phyloP scores from a whole-genome alignment of 2,113 vertebrate genomes.

The Pelmatolapia mariae region DNA sequence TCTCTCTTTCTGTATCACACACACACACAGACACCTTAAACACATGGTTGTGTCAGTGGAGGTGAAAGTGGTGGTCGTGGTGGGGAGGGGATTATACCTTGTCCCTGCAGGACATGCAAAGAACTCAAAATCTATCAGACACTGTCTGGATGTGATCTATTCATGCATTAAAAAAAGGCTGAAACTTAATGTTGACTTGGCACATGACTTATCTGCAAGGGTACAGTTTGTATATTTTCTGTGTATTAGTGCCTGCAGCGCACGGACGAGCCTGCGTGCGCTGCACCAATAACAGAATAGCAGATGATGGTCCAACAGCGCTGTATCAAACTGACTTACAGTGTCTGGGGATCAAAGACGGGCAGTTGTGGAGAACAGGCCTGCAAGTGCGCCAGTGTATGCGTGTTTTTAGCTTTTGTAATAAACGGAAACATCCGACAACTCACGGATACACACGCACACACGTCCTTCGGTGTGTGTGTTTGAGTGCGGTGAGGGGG shows the following conservation, averaged over 20 bases:
- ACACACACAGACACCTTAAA: not conserved
- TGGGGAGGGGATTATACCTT: not conserved
- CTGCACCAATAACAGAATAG: constrained; percentile 36
- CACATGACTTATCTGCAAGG: not conserved
- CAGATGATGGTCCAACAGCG: constrained; percentile 7
- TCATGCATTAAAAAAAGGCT: not conserved
- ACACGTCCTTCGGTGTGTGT: not conserved
- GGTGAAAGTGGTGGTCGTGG: not conserved
- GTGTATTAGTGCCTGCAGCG: not conserved
- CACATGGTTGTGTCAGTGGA: constrained; percentile 10
- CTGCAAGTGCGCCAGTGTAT: not conserved
- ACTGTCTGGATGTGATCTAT: not conserved
- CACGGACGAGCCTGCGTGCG: not conserved
- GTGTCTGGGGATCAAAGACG: not conserved
- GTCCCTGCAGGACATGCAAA: not conserved
- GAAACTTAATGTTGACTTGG: not conserved
- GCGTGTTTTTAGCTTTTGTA: not conserved
- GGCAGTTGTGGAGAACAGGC: not conserved
- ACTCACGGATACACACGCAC: not conserved
- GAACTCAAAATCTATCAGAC: not conserved
- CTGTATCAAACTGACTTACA: constrained; percentile 43
- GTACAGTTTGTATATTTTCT: not conserved
- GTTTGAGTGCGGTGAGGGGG: not conserved
- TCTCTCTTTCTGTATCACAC: not conserved
- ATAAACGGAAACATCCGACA: not conserved